phyloP scores from a whole-genome alignment of 1,140 invertebrate species.

The Heterodera schachtii region DNA sequence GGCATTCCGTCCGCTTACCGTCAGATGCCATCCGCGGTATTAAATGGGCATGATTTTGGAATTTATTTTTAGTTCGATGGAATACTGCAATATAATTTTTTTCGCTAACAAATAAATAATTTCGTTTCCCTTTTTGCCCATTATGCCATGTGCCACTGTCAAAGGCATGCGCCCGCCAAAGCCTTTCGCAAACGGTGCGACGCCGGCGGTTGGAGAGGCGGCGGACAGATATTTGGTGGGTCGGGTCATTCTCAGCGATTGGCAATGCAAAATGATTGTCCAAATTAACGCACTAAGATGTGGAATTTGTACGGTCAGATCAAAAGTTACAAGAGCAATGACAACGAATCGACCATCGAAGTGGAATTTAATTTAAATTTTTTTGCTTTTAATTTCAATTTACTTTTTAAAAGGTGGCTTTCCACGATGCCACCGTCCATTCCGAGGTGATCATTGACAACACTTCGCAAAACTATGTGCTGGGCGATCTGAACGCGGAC shows the following conservation, averaged over 20 bases:
- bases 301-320: constrained; percentile 37
- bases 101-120: no score
- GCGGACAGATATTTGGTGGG: constrained; percentile 23
- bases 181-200: constrained; percentile 30
- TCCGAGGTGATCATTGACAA: constrained; percentile 40
- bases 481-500: constrained; percentile 26
- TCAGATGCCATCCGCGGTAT: background rate
- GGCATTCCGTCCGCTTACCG: background rate
- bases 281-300: background rate
- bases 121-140: background rate
- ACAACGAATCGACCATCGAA: constrained; percentile 34
- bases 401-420: constrained; percentile 23
- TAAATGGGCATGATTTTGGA: background rate
- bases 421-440: constrained; percentile 38
- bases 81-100: no score
- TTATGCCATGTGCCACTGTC: background rate
- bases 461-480: constrained; percentile 24
- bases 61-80: background rate
- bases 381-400: constrained; percentile 26
- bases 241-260: background rate
- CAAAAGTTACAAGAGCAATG: constrained; percentile 20
- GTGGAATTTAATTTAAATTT: constrained; percentile 27
- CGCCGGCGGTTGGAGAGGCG: constrained; percentile 18
- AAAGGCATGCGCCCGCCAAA: constrained; percentile 30
- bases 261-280: no score